Evolutionary conservation across 2,888 invertebrate species (phyloP), one percentile per base, ranked within the genome.

Genomic region (Muschampia plurimacula): DNA sequence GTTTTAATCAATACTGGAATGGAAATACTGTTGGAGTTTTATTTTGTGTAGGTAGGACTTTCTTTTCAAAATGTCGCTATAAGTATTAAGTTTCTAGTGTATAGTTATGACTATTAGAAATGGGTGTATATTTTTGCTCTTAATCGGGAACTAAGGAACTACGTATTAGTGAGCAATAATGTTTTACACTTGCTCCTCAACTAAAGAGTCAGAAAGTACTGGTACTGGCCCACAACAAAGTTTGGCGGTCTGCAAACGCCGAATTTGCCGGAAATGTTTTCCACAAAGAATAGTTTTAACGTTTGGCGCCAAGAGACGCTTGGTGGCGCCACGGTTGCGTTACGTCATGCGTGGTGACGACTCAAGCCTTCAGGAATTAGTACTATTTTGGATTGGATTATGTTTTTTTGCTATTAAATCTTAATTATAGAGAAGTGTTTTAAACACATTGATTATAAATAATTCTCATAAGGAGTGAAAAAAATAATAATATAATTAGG

Each of bases 291-390:
- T 76, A 78, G 79, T 73, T 75, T 81, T 79, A 76, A 70, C 78
- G 69, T 77, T 75, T 81, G 79, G 75, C 80, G 77, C 76, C 72
- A 74, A 72, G 76, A 74, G 72, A 75, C 79, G 76, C 78, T 79
- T 83, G 84, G 82, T 82, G 85, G 85, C 85, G 84, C 81, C 80
- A 75, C 69, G 67, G 41, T 55, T 15, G 74, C 63, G 67, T 79
- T 77, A 76, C 79, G 81, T 77, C 80, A 82, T 77, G 80, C 81
- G 82, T 83, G 83, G 84, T 84, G 62, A 70, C 74, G 74, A 74
- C 65, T 74, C 78, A 78, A 82, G 77, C 65, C 64, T 70, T 65
- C 46, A 65, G 65, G 22, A 46, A 44, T 69, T 68, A 49, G 15
- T 44, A 22, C 44, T 46, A 46, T 13, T 13, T 46, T 13, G 13